Evolutionary conservation across 2,888 invertebrate genomes (phyloP).

Genomic region (Nycteola revayana): DNA sequence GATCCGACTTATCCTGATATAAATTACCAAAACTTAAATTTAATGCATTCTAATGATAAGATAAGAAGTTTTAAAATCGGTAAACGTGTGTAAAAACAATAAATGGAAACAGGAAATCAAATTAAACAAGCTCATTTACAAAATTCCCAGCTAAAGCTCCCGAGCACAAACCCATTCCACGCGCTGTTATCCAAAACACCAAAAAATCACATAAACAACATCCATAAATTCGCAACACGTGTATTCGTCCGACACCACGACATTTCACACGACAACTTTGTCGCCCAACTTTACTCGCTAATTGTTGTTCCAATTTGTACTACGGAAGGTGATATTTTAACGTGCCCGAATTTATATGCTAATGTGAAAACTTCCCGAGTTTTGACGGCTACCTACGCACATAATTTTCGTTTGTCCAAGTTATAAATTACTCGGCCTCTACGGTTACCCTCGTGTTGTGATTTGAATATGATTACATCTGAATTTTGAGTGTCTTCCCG

Average conservation of each 20-base stretch:
- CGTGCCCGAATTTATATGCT: conserved; percentile 70
- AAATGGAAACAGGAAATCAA: too few relatives aligned
- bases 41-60: too few relatives aligned
- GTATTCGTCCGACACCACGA: conserved; percentile 28
- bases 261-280: conserved; percentile 39
- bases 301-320: conserved; percentile 74
- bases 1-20: too few relatives aligned
- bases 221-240: conserved; percentile 38
- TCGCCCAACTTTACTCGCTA: conserved; percentile 43
- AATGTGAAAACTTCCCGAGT: conserved; percentile 65
- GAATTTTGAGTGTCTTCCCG: conserved; percentile 51
- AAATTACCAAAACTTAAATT: too few relatives aligned
- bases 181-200: conserved; percentile 1
- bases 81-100: too few relatives aligned
- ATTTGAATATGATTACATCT: conserved; percentile 61
- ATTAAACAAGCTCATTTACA: too few relatives aligned
- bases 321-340: conserved; percentile 68
- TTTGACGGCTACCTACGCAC: conserved; percentile 64
- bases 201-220: conserved; percentile 33
- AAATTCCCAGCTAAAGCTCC: too few relatives aligned
- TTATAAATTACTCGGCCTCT: conserved; percentile 54
- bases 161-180: conserved; percentile 2
- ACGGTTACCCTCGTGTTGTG: conserved; percentile 45
- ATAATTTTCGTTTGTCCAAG: conserved; percentile 66
- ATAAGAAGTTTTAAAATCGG: too few relatives aligned